Evolutionary conservation across 30 jellyfish, hydroid and myxozoan genomes (phyloP), one percentile per base, ranked within the genome.

Genomic region (Aurelia coerulea): DNA sequence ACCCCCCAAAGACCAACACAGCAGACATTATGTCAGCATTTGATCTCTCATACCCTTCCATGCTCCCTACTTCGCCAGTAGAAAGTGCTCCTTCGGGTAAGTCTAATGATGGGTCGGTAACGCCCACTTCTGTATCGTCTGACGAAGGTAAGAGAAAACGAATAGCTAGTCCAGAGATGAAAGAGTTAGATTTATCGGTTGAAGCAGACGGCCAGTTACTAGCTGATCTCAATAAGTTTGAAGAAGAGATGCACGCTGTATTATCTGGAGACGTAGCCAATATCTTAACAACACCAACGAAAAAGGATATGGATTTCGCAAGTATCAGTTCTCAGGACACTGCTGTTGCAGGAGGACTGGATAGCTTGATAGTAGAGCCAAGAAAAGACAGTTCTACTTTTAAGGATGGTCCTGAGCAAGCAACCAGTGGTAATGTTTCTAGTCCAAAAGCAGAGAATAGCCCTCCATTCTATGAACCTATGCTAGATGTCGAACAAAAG

Each of bases 401-500:
- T 13, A 46, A 46, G 56, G 56, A 46, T 6, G 16, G 56, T 2
- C 56, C 15, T 46, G 56, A 46, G 56, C 56, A 46, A 46, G 56
- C 56, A 46, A 46, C 14, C 14, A 9, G 13, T 46, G 56, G 13
- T 46, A 9, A 16, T 0, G 8, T 46, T 6, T 6, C 56, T 6
- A 46, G 56, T 46, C 56, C 56, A 46, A 46, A 46, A 9, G 56
- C 60, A 12, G 91, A 77, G 35, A 71, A 58, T 54, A 78, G 83
- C 49, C 79, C 85, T 1, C 94, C 94, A 12, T 81, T 82, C 63
- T 90, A 90, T 62, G 97, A 90, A 56, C 97, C 97, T 17, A 90
- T 90, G 97, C 74, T 90, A 9, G 97, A 90, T 67, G 73, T 56
- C n/a, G 90, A 88, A 31, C 96, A 88, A 65, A 76, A 84, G 62